phyloP scores from a whole-genome alignment of 2,113 vertebrate genomes.

The Corythaeola cristata region DNA sequence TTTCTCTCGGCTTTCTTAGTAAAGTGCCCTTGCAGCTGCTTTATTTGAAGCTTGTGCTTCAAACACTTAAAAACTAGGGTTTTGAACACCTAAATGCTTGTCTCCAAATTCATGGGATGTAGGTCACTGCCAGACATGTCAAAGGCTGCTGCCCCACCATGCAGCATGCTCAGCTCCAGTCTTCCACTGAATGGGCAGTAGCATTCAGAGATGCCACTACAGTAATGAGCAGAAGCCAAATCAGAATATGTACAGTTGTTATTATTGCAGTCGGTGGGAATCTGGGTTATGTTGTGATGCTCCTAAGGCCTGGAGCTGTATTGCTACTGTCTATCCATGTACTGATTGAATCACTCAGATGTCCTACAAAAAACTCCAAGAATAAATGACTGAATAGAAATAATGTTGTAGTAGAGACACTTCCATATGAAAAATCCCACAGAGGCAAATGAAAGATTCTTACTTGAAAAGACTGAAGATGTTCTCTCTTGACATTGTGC shows the following conservation, averaged over 20 bases:
- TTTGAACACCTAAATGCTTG: not conserved
- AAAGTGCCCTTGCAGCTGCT: not conserved
- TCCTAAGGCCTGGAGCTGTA: not conserved
- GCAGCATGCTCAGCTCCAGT: not conserved
- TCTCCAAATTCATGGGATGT: not conserved
- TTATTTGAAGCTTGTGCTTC: conserved; percentile 18
- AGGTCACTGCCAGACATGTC: not conserved
- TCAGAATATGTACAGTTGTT: not conserved
- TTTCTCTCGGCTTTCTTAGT: not conserved
- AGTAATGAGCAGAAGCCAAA: not conserved
- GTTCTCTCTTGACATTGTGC: not conserved
- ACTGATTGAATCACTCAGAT: not conserved
- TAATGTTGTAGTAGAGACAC: not conserved
- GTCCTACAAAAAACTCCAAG: not conserved
- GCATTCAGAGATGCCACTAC: not conserved
- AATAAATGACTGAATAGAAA: not conserved
- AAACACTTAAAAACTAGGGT: not conserved
- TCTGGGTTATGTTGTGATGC: not conserved
- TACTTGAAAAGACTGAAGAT: not conserved
- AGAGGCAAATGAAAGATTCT: not conserved
- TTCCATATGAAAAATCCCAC: not conserved
- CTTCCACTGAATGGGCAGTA: not conserved
- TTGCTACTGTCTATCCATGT: not conserved
- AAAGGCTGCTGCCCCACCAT: not conserved
- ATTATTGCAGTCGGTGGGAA: not conserved